A percentile compares a stretch with the other conserved stretches of the same genome.
phyloP scores from a whole-genome alignment of 2,113 vertebrate genomes.

The Zosterops hypoxanthus region DNA sequence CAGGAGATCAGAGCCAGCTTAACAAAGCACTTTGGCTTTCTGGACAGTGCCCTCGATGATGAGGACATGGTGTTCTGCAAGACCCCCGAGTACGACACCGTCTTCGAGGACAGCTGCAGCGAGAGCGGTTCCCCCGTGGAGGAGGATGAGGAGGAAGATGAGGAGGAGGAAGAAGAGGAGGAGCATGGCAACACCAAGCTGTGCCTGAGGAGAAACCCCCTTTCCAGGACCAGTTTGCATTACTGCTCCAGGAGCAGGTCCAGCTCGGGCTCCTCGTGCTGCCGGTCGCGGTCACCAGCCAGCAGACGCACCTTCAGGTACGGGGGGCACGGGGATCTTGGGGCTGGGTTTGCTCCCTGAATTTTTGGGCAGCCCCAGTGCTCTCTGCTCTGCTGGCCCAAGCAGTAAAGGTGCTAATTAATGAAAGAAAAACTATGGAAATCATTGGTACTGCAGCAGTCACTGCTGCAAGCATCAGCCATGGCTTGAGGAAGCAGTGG shows the following conservation, averaged over 20 bases:
- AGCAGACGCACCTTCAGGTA: slow-evolving; percentile 87
- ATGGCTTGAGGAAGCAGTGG: background rate
- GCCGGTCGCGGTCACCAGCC: slow-evolving; percentile 83
- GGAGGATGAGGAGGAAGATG: slow-evolving; percentile 67
- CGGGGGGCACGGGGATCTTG: accelerated
- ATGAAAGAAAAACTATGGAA: background rate
- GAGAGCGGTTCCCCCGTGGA: slow-evolving; percentile 70
- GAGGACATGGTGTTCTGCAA: slow-evolving; percentile 72
- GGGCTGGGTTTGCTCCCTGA: background rate
- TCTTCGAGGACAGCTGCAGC: slow-evolving; percentile 80
- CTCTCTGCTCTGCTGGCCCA: background rate
- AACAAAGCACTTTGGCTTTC: slow-evolving; percentile 83
- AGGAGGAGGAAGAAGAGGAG: slow-evolving; percentile 41
- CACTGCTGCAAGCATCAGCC: background rate
- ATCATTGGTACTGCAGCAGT: background rate
- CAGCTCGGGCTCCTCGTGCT: slow-evolving; percentile 76
- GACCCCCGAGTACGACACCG: slow-evolving; percentile 73
- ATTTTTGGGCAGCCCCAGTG: background rate
- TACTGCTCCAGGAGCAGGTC: slow-evolving; percentile 75
- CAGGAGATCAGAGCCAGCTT: slow-evolving; percentile 84
- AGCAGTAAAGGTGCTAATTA: background rate
- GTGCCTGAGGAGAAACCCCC: slow-evolving; percentile 72
- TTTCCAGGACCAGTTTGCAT: slow-evolving; percentile 66
- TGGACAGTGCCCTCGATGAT: slow-evolving; percentile 74
- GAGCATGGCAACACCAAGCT: slow-evolving; percentile 64